phyloP scores from a whole-genome alignment of 2,113 vertebrate species.

The Carlito syrichta region DNA sequence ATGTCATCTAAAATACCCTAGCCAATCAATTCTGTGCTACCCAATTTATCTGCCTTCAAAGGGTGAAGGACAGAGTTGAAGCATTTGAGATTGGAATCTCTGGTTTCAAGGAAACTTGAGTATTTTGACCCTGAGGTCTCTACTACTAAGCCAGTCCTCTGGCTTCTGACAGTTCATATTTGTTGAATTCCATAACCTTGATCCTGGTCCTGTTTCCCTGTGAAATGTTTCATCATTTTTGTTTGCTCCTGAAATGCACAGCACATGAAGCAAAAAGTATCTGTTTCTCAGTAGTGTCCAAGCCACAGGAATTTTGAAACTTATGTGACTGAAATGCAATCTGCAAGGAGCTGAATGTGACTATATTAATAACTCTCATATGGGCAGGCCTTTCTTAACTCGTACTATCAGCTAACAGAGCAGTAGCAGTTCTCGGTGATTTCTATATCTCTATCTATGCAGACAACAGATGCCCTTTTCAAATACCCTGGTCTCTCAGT shows the following conservation, averaged over 20 bases:
- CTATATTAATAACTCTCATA: not conserved
- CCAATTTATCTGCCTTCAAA: conserved; percentile 69
- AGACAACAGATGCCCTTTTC: not conserved
- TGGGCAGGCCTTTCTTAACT: not conserved
- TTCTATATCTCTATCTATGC: not conserved
- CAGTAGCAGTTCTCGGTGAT: not conserved
- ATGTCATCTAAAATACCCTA: conserved; percentile 50
- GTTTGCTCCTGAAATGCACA: conserved; percentile 9
- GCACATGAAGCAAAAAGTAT: conserved; percentile 26
- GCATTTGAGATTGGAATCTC: conserved; percentile 70
- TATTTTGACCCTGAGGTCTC: conserved; percentile 63
- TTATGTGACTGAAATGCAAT: not conserved
- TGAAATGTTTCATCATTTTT: conserved; percentile 24
- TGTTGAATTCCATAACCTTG: conserved; percentile 69
- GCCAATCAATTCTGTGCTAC: conserved; percentile 63
- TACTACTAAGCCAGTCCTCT: conserved; percentile 46
- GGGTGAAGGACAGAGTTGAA: conserved; percentile 68
- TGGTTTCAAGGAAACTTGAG: conserved; percentile 49
- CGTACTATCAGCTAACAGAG: not conserved
- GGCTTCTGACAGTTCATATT: conserved; percentile 65
- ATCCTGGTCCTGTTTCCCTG: conserved; percentile 41
- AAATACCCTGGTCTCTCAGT: not conserved
- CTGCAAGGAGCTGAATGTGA: not conserved
- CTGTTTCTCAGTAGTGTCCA: conserved; percentile 5
- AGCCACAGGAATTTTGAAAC: conserved; percentile 35